Base-by-base conservation (phyloP, 2,797 vertebrate species). In the Psittacula derbiana region DNA sequence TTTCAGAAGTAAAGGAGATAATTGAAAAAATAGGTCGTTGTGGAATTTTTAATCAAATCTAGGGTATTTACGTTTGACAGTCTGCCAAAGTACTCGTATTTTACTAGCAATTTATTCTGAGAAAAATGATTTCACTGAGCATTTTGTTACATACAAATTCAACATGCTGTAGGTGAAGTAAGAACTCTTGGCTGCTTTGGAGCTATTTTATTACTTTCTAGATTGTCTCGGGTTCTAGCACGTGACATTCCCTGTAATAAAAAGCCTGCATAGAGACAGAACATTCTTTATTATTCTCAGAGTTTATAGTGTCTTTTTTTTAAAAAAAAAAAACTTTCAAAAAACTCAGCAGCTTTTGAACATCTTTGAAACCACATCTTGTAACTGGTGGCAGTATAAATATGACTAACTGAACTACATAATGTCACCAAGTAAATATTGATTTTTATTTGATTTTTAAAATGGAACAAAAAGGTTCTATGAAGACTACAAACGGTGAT, bases 11-110 rank as follows among this genome's bases (percentile, higher is more conserved):
- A 74, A 24, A 36, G 16, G 11, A 72, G 2, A 14, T 28, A 93
- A 78, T 75, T 85, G 30, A 74, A 94, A 90, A 82, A 91, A 72
- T 23, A 60, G 17, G 47, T 57, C 12, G 73, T 23, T 72, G 17
- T 69, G 25, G 52, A 81, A 40, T 81, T 92, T 96, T 87, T 76
- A 92, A 91, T 95, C 90, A 92, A 90, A 69, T 55, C 31, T 67
- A 86, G 78, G 38, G 19, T 60, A 74, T 74, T 90, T 96, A 33
- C 72, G n/a, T 91, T 44, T 80, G 64, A 12, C 53, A 78, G 4
- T 60, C 70, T 94, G 44, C 40, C 36, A 93, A 64, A 85, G 8
- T 67, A 43, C n/a, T 87, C 17, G 4, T 50, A n/a, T 74, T 96
- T 93, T 83, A 66, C 74, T 72, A 31, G 43, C 10, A 90, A 55